phyloP scores from a whole-genome alignment of 2,113 vertebrate genomes.

The Pomatostomus ruficeps region DNA sequence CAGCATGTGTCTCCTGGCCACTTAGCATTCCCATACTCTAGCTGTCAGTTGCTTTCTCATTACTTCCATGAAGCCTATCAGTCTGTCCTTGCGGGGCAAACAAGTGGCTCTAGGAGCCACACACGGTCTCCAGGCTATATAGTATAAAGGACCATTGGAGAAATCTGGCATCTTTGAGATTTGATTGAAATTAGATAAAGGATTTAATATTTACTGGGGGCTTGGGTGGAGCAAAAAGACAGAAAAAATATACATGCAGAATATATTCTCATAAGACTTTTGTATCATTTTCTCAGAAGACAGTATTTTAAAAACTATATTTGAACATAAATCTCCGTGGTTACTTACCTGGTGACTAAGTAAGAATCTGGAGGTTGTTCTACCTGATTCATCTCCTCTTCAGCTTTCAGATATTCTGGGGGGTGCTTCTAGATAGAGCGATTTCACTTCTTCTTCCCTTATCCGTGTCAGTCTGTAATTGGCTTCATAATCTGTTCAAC shows the following conservation, averaged over 20 bases:
- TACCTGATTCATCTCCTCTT: not conserved
- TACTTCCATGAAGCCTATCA: not conserved
- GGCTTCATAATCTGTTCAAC: not conserved
- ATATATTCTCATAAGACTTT: not conserved
- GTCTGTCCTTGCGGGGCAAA: not conserved
- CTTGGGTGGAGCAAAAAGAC: fast-evolving
- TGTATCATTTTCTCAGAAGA: not conserved
- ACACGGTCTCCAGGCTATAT: not conserved
- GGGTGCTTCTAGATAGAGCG: not conserved
- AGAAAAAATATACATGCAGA: not conserved
- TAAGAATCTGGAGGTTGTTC: not conserved
- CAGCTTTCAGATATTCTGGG: not conserved
- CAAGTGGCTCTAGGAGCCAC: not conserved
- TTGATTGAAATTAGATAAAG: not conserved
- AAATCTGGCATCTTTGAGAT: not conserved
- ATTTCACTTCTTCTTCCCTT: not conserved
- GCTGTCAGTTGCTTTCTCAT: not conserved
- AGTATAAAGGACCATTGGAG: not conserved
- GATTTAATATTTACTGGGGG: not conserved
- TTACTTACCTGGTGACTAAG: not conserved
- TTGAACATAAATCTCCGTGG: not conserved
- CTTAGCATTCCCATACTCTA: not conserved
- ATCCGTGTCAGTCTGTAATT: not conserved
- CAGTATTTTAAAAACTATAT: not conserved
- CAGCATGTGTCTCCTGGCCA: not conserved